Base-by-base conservation (phyloP, 2,797 vertebrate species). In the Lagocephalus sceleratus region DNA sequence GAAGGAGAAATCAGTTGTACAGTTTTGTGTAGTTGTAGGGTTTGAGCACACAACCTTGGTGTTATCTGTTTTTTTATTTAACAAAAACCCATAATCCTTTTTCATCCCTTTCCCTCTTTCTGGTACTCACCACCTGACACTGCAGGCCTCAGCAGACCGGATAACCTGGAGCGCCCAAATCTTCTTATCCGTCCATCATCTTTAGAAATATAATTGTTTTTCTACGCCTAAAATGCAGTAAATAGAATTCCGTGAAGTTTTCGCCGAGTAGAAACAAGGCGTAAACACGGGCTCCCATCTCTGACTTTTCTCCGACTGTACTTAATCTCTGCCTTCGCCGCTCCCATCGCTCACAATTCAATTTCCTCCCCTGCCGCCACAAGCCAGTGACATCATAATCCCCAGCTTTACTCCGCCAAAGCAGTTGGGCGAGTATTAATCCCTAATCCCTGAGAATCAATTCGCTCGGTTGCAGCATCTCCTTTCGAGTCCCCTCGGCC, bases 351-450 rank as follows among this genome's bases (percentile, higher is more conserved):
- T 72, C 66, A 73, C 88, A 86, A 88, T 91, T 89, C 70, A 87
- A 87, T 90, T 90, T 87, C 82, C 83, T 85, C 75, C 66, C 57
- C 71, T 57, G 63, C 66, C 61, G 74, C 79, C 77, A 65, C 63
- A 51, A 74, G 70, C 78, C 67, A 79, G 79, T 89, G 87, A 92
- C 87, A 88, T 91, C 88, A 89, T 92, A 92, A 92, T 91, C 90
- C 88, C 72, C 70, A 87, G 90, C 91, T 92, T 92, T 88, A 87
- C 85, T 83, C 79, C 63, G 75, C 82, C 86, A 79, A 88, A 88
- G 75, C 82, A 63, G 72, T 60, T 50, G 20, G 75, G 76, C 71
- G 73, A 82, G 63, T 88, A 78, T 81, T 90, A 89, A 89, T 86
- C 88, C 81, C 66, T 91, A 92, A 92, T 91, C 91, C 85, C 69